phyloP scores from a whole-genome alignment of 2,888 invertebrate genomes.

The Cryptosula pallasiana region DNA sequence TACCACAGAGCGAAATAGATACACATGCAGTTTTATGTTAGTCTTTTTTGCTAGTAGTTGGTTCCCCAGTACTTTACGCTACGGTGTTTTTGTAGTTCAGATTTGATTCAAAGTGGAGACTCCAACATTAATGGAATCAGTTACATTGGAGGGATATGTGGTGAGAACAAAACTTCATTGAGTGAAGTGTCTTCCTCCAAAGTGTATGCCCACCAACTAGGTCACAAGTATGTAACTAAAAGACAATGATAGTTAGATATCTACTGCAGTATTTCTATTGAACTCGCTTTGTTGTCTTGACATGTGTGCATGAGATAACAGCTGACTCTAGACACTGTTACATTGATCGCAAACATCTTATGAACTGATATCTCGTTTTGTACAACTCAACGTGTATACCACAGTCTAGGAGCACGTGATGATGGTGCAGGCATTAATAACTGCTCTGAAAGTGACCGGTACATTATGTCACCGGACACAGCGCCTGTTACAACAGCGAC shows the following conservation, averaged over 20 bases:
- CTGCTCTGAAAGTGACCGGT: neutral
- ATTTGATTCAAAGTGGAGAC: neutral
- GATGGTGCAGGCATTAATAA: neutral
- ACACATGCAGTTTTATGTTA: no score
- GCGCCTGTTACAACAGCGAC: neutral
- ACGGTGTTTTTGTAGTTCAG: no score
- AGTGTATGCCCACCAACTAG: neutral
- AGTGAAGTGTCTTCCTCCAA: neutral
- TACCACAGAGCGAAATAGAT: no score
- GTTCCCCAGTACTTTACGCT: no score
- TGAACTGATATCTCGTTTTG: no score
- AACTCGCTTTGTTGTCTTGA: neutral
- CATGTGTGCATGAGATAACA: neutral
- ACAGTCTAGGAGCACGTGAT: neutral
- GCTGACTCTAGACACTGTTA: no score
- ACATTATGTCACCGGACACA: neutral
- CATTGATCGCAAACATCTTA: no score
- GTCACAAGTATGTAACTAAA: neutral
- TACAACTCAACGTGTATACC: no score
- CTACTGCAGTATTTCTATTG: no score
- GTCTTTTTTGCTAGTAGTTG: no score
- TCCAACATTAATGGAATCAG: neutral
- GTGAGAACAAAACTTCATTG: neutral
- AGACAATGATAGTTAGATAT: neutral
- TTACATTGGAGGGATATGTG: neutral